Evolutionary conservation across 2,888 invertebrate genomes (phyloP).

Genomic region (Galerucella pusilla): DNA sequence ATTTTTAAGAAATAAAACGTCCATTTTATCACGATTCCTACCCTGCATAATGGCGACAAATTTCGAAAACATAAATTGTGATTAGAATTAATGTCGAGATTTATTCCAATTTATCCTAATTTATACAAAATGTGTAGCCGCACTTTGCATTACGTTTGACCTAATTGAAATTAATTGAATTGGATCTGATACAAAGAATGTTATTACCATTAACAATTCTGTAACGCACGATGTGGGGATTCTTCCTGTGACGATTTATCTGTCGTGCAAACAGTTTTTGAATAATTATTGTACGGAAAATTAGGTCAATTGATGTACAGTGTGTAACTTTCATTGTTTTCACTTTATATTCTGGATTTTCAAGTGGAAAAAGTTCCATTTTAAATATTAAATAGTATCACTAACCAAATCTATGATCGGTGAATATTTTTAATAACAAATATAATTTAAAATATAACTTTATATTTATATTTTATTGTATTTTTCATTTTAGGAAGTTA

Average conservation of each 20-base stretch:
- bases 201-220: conserved; percentile 6
- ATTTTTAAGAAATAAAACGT: background rate
- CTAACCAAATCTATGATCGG: too few species aligned
- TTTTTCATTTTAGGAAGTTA: conserved; percentile 1
- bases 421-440: too few species aligned
- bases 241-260: background rate
- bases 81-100: conserved; percentile 37
- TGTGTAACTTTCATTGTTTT: background rate
- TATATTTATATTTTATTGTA: background rate
- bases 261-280: conserved; percentile 5
- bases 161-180: conserved; percentile 39
- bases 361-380: too few species aligned
- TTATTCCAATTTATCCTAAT: conserved; percentile 38
- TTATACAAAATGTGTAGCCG: conserved; percentile 38
- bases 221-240: background rate
- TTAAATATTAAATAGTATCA: too few species aligned
- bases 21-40: background rate
- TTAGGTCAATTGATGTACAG: background rate
- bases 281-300: background rate
- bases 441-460: too few species aligned
- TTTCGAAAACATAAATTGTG: conserved; percentile 30
- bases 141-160: conserved; percentile 31
- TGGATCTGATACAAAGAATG: conserved; percentile 4
- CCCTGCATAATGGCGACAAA: conserved; percentile 11
- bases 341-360: too few species aligned